Conservation (phyloP, 2,113 vertebrate genomes). For the Sebastes schlegelii region DNA sequence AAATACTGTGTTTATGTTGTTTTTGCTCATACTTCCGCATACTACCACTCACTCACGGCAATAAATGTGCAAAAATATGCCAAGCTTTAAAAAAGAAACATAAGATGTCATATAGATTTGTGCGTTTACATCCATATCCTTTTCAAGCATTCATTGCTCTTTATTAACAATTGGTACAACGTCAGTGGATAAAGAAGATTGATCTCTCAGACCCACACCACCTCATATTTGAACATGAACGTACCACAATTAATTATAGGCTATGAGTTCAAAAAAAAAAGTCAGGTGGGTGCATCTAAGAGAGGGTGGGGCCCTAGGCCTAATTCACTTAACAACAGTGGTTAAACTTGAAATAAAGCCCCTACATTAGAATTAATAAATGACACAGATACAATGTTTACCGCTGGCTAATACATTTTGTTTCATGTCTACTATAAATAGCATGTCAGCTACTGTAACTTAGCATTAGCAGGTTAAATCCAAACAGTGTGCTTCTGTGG, state of each 20-base stretch:
- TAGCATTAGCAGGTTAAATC: slow-evolving; percentile 4
- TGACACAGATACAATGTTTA: not conserved
- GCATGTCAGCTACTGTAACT: not conserved
- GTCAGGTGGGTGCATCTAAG: not conserved
- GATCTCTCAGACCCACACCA: not conserved
- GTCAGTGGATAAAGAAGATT: not conserved
- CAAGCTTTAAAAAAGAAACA: not conserved
- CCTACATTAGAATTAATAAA: not conserved
- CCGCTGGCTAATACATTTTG: not conserved
- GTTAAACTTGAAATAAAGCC: not conserved
- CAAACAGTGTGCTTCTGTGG: slow-evolving; percentile 8
- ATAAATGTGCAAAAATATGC: not conserved
- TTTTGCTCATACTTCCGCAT: not conserved
- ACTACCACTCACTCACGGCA: not conserved
- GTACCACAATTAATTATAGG: not conserved
- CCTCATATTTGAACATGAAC: not conserved
- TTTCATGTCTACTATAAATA: not conserved
- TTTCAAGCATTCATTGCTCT: not conserved
- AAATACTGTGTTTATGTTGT: slow-evolving; percentile 18
- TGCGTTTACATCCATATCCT: not conserved
- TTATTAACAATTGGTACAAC: not conserved
- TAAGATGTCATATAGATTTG: not conserved
- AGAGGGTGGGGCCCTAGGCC: not conserved
- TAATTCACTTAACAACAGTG: not conserved
- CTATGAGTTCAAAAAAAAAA: not conserved